Evolutionary conservation across 2,888 invertebrate species (phyloP), one percentile per base, ranked within the genome.

Genomic region (Gerris lacustris): DNA sequence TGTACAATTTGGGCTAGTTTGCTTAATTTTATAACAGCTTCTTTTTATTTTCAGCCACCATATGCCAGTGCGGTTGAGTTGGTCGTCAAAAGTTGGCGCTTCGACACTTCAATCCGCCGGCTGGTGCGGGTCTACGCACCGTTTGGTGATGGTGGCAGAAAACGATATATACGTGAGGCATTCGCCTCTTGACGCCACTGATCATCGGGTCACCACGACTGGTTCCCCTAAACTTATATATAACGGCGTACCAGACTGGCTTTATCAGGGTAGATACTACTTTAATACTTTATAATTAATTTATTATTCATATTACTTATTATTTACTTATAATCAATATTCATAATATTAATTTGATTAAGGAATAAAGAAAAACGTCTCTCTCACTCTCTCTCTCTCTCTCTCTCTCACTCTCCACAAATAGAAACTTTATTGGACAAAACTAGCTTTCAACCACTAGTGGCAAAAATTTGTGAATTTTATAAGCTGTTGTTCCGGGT

Each of bases 221-320:
- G 92, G 92, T 47, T 82, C 85, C 75, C 88, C 90, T n/a, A 91
- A 90, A 71, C 82, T 88, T 71, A 84, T 96, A 71, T 95, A 92
- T 83, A 96, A 96, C 80, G 96, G 96, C 70, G 87, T 96, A 47
- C 91, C 96, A 18, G 96, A 97, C 81, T 97, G 96, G 96, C 83
- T 97, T 45, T 97, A 97, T 82, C 96, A 96, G 87, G 94, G 94
- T 92, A 80, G 77, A 75, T 73, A 68, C 43, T 5, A 18, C 66
- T 63, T 55, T 31, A 2, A 31, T 2, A 31, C 31, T 31, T 31
- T 4, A 31, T 31, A 2, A 31, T 31, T 31, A 31, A 31, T 31
- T 71, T 43, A 45, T n/a, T 55, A n/a, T 47, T 6, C 31, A 31
- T 31, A 31, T 31, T 31, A 31, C 31, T 31, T 31, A 31, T 31